Evolutionary conservation across 64 coral and sea anemone species (phyloP).

Genomic region (Pachyseris speciosa): DNA sequence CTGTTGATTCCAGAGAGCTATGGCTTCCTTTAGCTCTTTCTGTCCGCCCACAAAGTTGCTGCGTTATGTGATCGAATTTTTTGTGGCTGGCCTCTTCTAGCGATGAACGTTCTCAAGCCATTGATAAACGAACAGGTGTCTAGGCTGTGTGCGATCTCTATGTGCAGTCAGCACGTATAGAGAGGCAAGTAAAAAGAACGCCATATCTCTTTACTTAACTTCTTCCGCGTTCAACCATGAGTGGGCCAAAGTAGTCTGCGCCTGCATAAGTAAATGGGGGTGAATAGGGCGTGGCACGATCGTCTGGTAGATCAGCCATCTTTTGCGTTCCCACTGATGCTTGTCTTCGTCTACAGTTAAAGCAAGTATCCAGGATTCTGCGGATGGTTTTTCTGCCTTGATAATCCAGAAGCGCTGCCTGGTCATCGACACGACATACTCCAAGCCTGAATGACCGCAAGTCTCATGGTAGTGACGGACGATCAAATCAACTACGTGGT

Average conservation of each 20-base stretch:
- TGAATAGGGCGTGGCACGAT: background rate
- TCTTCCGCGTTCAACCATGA: background rate
- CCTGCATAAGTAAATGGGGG: background rate
- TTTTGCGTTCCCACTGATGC: background rate
- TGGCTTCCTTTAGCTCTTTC: no score
- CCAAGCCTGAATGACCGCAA: background rate
- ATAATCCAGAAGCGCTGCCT: conserved; percentile 4
- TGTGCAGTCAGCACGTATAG: background rate
- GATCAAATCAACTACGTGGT: no score
- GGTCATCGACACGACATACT: background rate
- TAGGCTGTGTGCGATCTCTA: background rate
- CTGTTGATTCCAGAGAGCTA: no score
- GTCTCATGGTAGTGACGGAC: background rate
- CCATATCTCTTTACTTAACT: background rate
- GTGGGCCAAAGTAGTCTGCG: background rate
- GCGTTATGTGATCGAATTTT: no score
- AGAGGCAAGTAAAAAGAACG: background rate
- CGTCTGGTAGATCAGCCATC: background rate
- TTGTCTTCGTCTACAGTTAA: background rate
- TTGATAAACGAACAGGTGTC: background rate
- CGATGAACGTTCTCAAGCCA: background rate
- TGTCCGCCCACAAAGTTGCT: no score
- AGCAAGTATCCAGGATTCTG: background rate
- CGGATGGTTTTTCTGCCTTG: background rate
- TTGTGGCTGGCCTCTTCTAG: no score